Conservation (phyloP, 2,113 vertebrate genomes). For the Eolophus roseicapilla region DNA sequence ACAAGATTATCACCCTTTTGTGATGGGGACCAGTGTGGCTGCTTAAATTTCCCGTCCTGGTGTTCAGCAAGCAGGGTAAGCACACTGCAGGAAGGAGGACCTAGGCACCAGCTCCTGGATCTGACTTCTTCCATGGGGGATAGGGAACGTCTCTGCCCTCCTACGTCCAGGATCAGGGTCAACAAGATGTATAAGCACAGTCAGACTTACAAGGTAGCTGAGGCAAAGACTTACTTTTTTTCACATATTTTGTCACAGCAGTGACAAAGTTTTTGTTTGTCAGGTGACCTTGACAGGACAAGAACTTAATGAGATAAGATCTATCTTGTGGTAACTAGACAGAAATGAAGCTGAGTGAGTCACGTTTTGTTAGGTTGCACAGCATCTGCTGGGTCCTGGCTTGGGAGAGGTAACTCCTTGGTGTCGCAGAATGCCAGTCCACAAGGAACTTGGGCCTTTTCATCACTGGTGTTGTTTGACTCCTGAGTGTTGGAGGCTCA, state of each 20-base stretch:
- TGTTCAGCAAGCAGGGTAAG: neutral
- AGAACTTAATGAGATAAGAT: neutral
- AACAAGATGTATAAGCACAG: neutral
- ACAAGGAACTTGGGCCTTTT: neutral
- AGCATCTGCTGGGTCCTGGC: neutral
- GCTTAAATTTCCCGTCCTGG: neutral
- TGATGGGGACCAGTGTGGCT: neutral
- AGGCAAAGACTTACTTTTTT: neutral
- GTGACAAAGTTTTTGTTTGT: neutral
- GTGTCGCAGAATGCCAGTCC: neutral
- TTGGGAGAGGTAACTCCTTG: neutral
- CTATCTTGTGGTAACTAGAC: neutral
- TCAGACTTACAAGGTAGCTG: neutral
- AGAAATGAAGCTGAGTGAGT: neutral
- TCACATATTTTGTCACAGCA: neutral
- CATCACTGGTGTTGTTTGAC: neutral
- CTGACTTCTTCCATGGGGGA: neutral
- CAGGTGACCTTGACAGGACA: neutral
- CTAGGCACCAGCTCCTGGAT: neutral
- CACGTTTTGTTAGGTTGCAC: neutral
- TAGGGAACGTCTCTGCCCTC: neutral
- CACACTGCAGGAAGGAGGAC: neutral
- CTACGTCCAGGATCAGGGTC: neutral
- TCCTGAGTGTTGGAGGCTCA: neutral
- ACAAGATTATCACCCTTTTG: neutral